Conservation (phyloP, 2,888 invertebrate genomes). For the Girardia tigrina region DNA sequence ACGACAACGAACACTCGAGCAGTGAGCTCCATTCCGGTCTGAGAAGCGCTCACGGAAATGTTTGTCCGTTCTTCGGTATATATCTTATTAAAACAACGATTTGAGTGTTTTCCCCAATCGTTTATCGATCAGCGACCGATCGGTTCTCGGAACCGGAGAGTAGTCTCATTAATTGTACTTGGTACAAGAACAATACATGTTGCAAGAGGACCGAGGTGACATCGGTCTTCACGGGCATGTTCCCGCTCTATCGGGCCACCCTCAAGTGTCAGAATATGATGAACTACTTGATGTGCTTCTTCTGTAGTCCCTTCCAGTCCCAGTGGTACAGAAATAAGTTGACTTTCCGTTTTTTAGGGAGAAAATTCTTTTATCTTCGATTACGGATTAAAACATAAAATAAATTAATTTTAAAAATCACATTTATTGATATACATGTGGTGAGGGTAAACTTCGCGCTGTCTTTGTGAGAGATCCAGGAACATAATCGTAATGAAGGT, state of each 20-base stretch:
- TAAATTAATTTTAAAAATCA: too few species aligned
- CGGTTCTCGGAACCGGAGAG: conserved; percentile 42
- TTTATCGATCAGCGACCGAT: background rate
- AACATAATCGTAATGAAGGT: too few species aligned
- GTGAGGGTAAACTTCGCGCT: too few species aligned
- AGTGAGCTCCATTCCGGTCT: background rate
- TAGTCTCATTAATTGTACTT: conserved; percentile 49
- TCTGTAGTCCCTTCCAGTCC: conserved; percentile 49
- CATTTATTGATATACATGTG: too few species aligned
- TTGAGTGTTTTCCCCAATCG: too few species aligned
- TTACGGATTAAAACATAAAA: too few species aligned
- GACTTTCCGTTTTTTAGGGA: too few species aligned
- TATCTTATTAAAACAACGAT: background rate
- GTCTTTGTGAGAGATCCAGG: too few species aligned
- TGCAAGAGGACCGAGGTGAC: conserved; percentile 48
- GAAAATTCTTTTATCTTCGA: too few species aligned
- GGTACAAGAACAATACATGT: conserved; percentile 48
- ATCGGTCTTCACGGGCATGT: conserved; percentile 42
- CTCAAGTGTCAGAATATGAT: conserved; percentile 44
- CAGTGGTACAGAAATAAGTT: conserved; percentile 44
- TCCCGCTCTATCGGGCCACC: conserved; percentile 44
- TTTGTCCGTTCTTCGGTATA: background rate
- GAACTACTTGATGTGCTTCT: conserved; percentile 51
- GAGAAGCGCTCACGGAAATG: background rate
- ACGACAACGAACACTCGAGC: background rate